Conservation (phyloP, 2,797 vertebrate species). For the Tadarida brasiliensis region DNA sequence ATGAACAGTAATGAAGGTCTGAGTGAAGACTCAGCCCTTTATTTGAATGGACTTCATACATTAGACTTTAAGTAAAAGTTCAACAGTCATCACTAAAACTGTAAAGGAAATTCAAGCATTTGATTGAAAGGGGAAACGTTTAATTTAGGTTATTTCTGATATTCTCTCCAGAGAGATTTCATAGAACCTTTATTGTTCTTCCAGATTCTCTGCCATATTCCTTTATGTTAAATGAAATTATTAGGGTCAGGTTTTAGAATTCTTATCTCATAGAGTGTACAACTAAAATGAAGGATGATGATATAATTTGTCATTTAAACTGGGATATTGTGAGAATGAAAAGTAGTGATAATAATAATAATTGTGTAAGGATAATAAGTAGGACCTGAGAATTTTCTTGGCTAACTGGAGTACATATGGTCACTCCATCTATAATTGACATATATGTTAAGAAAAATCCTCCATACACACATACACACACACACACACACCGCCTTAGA, state of each 20-base stretch:
- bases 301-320: not conserved
- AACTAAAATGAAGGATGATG: not conserved
- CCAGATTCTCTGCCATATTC: not conserved
- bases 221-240: not conserved
- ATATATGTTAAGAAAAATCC: not conserved
- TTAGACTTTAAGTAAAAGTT: not conserved
- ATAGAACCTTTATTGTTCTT: not conserved
- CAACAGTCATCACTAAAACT: constrained; percentile 16
- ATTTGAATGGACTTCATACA: not conserved
- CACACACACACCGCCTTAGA: too few species aligned
- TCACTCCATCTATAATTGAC: not conserved
- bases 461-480: not conserved
- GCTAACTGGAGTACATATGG: not conserved
- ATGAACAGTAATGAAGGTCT: not conserved
- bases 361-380: not conserved
- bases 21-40: not conserved
- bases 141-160: not conserved
- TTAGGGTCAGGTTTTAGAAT: not conserved
- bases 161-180: not conserved
- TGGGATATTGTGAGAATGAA: not conserved
- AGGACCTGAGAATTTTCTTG: not conserved
- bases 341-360: not conserved
- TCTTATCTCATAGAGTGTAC: not conserved
- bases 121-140: not conserved
- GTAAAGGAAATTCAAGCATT: not conserved